Conservation (phyloP, 2,888 invertebrate species). For the Linnaemya tessellans region DNA sequence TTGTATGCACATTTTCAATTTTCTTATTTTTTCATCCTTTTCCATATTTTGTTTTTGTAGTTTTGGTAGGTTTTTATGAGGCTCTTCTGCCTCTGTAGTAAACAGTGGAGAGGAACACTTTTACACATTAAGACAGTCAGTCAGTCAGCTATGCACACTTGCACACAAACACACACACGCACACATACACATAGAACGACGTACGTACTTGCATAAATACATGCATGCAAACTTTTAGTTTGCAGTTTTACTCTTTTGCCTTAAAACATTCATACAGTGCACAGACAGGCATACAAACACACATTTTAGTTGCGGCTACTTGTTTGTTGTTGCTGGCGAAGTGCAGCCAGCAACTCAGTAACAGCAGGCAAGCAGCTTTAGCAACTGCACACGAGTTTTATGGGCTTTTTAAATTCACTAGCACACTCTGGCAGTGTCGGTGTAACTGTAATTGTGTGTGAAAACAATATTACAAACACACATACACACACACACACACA, state of each 20-base stretch:
- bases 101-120: conserved; percentile 54
- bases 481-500: background rate
- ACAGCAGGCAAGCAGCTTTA: conserved; percentile 10
- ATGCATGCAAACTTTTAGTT: conserved; percentile 8
- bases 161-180: conserved; percentile 6
- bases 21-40: conserved; percentile 37
- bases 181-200: background rate
- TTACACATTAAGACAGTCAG: conserved; percentile 20
- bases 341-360: conserved; percentile 44
- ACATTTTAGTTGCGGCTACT: conserved; percentile 40
- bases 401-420: conserved; percentile 38
- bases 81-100: conserved; percentile 69
- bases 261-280: conserved; percentile 15
- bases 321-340: conserved; percentile 36
- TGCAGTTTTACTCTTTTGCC: conserved; percentile 54
- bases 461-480: conserved; percentile 8
- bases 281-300: conserved; percentile 30
- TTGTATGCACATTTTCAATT: conserved; percentile 61
- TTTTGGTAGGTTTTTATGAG: conserved; percentile 60
- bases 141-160: background rate
- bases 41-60: conserved; percentile 51
- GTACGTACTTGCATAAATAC: too few relatives aligned
- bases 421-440: conserved; percentile 17
- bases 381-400: conserved; percentile 63
- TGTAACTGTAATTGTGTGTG: conserved; percentile 46